Evolutionary conservation across 1,140 invertebrate species (phyloP), one percentile per base, ranked within the genome.

Genomic region (Neodiprion lecontei): DNA sequence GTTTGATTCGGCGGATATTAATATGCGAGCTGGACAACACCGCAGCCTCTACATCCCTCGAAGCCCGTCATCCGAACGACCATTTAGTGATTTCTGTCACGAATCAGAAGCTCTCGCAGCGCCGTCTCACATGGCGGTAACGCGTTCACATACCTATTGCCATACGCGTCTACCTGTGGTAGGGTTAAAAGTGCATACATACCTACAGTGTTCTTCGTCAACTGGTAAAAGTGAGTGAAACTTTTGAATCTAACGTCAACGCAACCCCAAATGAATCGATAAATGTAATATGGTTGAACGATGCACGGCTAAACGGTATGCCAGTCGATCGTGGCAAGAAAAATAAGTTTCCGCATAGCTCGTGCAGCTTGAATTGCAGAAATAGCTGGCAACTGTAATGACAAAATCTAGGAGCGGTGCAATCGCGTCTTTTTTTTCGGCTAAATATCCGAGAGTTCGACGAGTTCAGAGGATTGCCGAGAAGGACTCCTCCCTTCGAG

Each of bases 81-180:
- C 81, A 81, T 83, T 86, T 86, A 83, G 82, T 80, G 83, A 88
- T 88, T 88, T 88, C 87, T 87, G 87, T 88, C 87, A 88, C 87
- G 87, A 88, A 84, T 84, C 83, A 79, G 78, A 78, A 77, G 82
- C 80, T 76, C 77, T 76, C 76, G 78, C 75, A 74, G 69, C 82
- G 79, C 7, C 14, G 5, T 69, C 14, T 28, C 61, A 65, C 61
- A 17, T 7, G 17, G 17, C 2, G 61, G 17, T 3, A 65, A 65
- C 12, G 17, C 61, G 61, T 65, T 14, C 17, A 65, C 7, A 7
- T 21, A 65, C 61, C 12, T 7, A 65, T 21, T 7, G 61, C 12
- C 28, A 65, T 14, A 65, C 61, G 79, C 77, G 69, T 78, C 70
- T 78, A 7, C 48, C 48, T 75, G 77, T 79, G 28, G 28, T 1